These are phyloP conservation scores for Delia radicum DNA, from an alignment of 1,140 invertebrate species.

Conservation along the genomic window DNA sequence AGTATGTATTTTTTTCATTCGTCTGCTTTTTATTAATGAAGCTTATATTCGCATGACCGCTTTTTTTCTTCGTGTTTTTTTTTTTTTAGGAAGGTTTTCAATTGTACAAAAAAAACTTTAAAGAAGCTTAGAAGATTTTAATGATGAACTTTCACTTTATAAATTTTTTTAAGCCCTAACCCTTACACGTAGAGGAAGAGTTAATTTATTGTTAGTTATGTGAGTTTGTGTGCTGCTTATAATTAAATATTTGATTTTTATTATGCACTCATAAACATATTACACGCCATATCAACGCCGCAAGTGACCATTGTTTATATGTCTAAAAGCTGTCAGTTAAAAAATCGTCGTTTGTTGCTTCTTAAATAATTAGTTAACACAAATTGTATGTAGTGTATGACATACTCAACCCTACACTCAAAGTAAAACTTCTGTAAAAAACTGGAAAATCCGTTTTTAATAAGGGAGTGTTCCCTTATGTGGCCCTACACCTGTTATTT, in stretches of 20 bases:
- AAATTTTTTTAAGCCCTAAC: neutral
- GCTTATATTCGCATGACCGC: neutral
- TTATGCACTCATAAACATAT: neutral
- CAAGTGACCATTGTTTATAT: neutral
- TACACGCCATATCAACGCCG: neutral
- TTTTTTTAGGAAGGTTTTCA: neutral
- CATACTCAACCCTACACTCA: too few relatives aligned
- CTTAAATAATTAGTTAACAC: neutral
- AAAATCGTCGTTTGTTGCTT: neutral
- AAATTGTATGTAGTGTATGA: neutral
- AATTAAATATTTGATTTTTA: too few relatives aligned
- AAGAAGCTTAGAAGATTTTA: neutral
- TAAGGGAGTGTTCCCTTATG: too few relatives aligned
- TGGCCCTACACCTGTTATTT: too few relatives aligned
- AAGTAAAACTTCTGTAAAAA: too few relatives aligned
- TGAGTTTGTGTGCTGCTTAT: neutral
- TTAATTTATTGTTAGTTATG: neutral
- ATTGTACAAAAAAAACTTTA: too few relatives aligned
- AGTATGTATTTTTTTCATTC: neutral
- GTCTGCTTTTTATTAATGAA: neutral
- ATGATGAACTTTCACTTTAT: neutral
- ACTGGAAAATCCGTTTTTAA: too few relatives aligned
- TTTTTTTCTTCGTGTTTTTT: neutral
- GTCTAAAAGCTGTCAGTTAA: neutral
- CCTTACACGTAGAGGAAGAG: neutral